A percentile compares a stretch with the other conserved stretches of the same genome.
These are phyloP conservation scores for Microcebus tavaratra DNA, from an alignment of 2,113 vertebrate genomes.

Conservation along the genomic window DNA sequence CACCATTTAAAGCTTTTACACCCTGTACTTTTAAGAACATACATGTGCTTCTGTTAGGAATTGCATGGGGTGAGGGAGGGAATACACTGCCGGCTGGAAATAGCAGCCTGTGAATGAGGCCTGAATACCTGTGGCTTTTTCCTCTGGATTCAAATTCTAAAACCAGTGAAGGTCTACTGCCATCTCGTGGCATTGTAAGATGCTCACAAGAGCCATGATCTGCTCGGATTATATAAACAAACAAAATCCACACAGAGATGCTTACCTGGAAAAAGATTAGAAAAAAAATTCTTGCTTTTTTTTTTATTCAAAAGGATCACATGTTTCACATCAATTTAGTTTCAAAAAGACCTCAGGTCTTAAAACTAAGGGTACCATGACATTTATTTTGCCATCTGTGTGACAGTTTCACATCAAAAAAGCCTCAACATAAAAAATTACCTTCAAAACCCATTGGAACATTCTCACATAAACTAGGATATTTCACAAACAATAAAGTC, in stretches of 20 bases:
- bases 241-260: neutral
- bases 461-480: conserved; percentile 26
- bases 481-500: neutral
- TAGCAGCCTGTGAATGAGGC: neutral
- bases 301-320: conserved; percentile 58
- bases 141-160: neutral
- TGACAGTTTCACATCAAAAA: conserved; percentile 55
- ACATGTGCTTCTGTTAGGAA: no score
- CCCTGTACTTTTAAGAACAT: neutral
- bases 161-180: conserved; percentile 2
- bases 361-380: neutral
- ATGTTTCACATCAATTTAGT: neutral
- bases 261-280: neutral
- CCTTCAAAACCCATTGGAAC: conserved; percentile 47
- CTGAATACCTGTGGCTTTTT: neutral
- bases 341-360: conserved; percentile 47
- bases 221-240: neutral
- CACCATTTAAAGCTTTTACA: neutral
- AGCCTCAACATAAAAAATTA: conserved; percentile 51
- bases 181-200: neutral
- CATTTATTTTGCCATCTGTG: conserved; percentile 58
- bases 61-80: no score
- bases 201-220: fast-evolving
- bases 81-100: neutral
- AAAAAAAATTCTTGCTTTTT: conserved; percentile 14